Percentiles rank a stretch among this genome's conserved stretches.
phyloP scores from a whole-genome alignment of 2,797 vertebrate genomes.

The Tarsius wallacei region DNA sequence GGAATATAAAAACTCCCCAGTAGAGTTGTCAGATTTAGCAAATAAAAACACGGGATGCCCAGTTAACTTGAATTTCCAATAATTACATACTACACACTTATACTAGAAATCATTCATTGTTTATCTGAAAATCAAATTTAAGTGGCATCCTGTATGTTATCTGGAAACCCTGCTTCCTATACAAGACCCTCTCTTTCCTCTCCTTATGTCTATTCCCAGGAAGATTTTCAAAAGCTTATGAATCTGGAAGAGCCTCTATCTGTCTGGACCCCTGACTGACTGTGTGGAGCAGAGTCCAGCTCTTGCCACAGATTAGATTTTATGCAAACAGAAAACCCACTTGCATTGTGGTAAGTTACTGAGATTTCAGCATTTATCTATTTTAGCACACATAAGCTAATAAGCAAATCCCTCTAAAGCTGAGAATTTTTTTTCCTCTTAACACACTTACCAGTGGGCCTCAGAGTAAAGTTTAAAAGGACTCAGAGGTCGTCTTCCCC shows the following conservation, averaged over 20 bases:
- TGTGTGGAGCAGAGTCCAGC: not conserved
- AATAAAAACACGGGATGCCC: not conserved
- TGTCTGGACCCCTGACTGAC: not conserved
- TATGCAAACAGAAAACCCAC: not conserved
- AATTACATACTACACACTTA: not conserved
- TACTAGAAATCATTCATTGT: not conserved
- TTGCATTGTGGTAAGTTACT: not conserved
- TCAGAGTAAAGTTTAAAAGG: not conserved
- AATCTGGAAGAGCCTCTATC: not conserved
- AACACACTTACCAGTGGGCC: not conserved
- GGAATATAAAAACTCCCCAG: not conserved
- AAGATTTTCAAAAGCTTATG: not conserved
- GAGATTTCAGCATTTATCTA: not conserved
- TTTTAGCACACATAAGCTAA: not conserved
- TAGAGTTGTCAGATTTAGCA: not conserved
- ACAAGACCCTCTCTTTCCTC: not conserved
- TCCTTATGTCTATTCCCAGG: not conserved
- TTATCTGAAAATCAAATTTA: conserved; percentile 46
- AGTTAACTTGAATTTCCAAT: not conserved
- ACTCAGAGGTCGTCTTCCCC: not conserved
- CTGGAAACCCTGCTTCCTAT: not conserved
- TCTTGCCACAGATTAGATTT: not conserved
- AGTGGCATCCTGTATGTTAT: not conserved
- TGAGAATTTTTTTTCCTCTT: not conserved
- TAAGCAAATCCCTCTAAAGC: not conserved